These are phyloP conservation scores for Melanchra persicariae DNA, from an alignment of 2,888 invertebrate species.

Conservation along the genomic window DNA sequence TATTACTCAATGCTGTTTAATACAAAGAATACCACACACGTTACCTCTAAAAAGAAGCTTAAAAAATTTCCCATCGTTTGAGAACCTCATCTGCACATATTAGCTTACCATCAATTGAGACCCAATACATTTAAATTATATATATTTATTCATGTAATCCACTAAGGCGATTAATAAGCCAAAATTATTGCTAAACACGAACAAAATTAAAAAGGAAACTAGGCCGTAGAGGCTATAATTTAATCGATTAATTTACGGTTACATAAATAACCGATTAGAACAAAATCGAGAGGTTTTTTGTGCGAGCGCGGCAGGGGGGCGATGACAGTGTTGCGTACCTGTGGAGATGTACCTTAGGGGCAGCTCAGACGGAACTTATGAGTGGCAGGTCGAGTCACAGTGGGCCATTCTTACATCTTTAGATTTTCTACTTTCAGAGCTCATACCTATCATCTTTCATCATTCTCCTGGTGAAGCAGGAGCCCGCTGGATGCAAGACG, in stretches of 20 bases:
- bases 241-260: slow-evolving; percentile 77
- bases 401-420: neutral
- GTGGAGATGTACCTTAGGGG: slow-evolving; percentile 38
- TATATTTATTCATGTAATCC: slow-evolving; percentile 68
- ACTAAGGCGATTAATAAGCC: slow-evolving; percentile 62
- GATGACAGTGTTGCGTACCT: slow-evolving; percentile 52
- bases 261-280: slow-evolving; percentile 79
- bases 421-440: no score
- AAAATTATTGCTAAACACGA: slow-evolving; percentile 68
- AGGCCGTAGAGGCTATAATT: slow-evolving; percentile 74
- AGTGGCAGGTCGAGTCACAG: neutral
- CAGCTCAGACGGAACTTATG: slow-evolving; percentile 28
- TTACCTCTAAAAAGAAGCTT: slow-evolving; percentile 4
- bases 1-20: neutral
- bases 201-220: slow-evolving; percentile 73
- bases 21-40: slow-evolving; percentile 55
- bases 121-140: slow-evolving; percentile 62
- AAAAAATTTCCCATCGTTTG: slow-evolving; percentile 44
- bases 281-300: slow-evolving; percentile 75
- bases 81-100: slow-evolving; percentile 44
- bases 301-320: slow-evolving; percentile 56
- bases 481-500: no score
- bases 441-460: no score
- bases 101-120: slow-evolving; percentile 43
- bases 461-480: no score